Percentiles rank a stretch among this genome's conserved stretches.
These are phyloP conservation scores for Xylophagus ater DNA, from an alignment of 2,888 invertebrate genomes.

Conservation along the genomic window DNA sequence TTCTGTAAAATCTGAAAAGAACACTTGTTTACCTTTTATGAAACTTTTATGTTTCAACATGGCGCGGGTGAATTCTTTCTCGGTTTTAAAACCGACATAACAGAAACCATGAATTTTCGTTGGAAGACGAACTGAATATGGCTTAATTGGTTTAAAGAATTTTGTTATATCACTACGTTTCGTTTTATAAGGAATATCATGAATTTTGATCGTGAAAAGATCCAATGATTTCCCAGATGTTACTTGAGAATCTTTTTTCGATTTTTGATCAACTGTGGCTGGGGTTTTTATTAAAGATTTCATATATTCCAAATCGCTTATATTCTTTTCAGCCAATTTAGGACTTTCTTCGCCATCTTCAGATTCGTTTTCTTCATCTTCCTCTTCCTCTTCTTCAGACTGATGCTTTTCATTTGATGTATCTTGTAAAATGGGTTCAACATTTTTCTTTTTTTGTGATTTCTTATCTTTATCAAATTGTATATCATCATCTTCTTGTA, in stretches of 20 bases:
- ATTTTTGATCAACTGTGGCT: conserved; percentile 11
- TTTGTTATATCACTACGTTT: conserved; percentile 75
- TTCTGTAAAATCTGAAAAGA: conserved; percentile 43
- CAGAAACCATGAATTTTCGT: conserved; percentile 71
- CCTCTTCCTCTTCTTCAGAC: conserved; percentile 26
- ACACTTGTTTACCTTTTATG: conserved; percentile 56
- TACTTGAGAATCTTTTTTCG: conserved; percentile 28
- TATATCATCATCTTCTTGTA: conserved; percentile 12
- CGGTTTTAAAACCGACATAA: conserved; percentile 80
- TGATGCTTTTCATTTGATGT: conserved; percentile 20
- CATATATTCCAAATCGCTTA: conserved; percentile 76
- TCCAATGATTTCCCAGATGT: conserved; percentile 34
- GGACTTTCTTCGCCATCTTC: conserved; percentile 31
- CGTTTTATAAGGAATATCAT: conserved; percentile 63
- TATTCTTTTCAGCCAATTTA: conserved; percentile 57
- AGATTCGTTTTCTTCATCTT: conserved; percentile 32
- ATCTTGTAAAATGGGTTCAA: conserved; percentile 27
- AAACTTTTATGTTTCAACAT: conserved; percentile 76
- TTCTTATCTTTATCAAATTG: neutral
- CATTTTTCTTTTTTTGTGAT: conserved; percentile 15
- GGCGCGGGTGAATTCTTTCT: conserved; percentile 67
- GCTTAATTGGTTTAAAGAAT: conserved; percentile 71
- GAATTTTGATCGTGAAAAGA: conserved; percentile 59
- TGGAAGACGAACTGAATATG: conserved; percentile 70
- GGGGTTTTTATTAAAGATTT: conserved; percentile 47